phyloP scores from a whole-genome alignment of 1,140 invertebrate species.

The Drosophila pandora region DNA sequence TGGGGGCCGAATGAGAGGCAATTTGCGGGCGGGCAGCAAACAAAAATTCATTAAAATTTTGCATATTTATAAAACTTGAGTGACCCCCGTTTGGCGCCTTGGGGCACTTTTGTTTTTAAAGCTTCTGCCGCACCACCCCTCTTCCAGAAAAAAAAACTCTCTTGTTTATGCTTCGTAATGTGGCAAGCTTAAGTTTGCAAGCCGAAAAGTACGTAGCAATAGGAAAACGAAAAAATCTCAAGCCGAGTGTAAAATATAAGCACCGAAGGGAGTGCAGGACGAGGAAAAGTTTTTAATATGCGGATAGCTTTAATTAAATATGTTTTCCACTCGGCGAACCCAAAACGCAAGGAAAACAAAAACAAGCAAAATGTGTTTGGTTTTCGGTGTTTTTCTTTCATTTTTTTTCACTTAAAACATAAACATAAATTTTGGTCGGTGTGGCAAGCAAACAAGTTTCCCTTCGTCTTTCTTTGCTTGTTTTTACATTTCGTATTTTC shows the following conservation, averaged over 20 bases:
- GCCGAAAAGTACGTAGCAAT: constrained; percentile 50
- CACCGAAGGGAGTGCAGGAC: constrained; percentile 18
- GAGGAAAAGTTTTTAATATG: constrained; percentile 77
- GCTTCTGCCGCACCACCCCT: constrained; percentile 15
- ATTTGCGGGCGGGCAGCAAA: constrained; percentile 44
- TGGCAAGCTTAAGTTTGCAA: constrained; percentile 70
- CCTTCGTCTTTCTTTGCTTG: constrained; percentile 25
- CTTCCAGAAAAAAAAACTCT: constrained; percentile 20
- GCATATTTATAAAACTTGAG: constrained; percentile 80
- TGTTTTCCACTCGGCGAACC: constrained; percentile 76
- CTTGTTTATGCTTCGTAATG: constrained; percentile 77
- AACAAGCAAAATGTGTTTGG: constrained; percentile 42
- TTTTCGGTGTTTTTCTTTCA: constrained; percentile 41
- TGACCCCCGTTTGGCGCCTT: constrained; percentile 61
- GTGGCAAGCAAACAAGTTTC: constrained; percentile 62
- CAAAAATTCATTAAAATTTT: constrained; percentile 82
- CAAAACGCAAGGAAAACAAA: constrained; percentile 58
- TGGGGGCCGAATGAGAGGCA: constrained; percentile 10
- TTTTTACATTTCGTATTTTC: constrained; percentile 19
- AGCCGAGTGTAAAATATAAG: constrained; percentile 73
- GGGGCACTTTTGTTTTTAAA: constrained; percentile 73
- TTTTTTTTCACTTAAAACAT: constrained; percentile 46
- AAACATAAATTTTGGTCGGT: constrained; percentile 73
- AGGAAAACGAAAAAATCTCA: constrained; percentile 30
- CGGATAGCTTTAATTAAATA: constrained; percentile 83